Conservation (phyloP, 2,113 vertebrate species). For the Pteruthius melanotis region DNA sequence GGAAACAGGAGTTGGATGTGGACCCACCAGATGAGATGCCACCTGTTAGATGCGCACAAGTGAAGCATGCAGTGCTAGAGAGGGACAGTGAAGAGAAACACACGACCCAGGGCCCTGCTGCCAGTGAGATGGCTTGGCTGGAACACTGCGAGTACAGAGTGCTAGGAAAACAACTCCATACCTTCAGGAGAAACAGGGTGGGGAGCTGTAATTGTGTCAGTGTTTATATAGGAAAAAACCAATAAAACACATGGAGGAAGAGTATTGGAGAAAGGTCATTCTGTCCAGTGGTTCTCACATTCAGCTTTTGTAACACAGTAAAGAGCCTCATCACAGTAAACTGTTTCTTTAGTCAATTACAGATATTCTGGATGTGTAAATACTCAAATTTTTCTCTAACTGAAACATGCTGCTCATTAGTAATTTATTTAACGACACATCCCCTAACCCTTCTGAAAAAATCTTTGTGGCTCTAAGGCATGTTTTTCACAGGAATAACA, state of each 20-base stretch:
- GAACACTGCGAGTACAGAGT: not conserved
- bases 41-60: accelerated
- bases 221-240: not conserved
- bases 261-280: not conserved
- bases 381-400: not conserved
- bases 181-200: not conserved
- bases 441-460: not conserved
- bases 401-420: not conserved
- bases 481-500: not conserved
- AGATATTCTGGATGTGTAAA: not conserved
- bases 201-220: not conserved
- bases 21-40: not conserved
- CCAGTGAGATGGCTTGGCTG: not conserved
- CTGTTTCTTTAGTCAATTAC: not conserved
- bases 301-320: not conserved
- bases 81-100: not conserved
- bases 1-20: not conserved
- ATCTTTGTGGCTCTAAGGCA: not conserved
- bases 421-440: not conserved
- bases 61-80: not conserved
- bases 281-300: not conserved
- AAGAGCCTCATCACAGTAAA: not conserved
- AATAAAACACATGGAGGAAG: not conserved
- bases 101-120: accelerated
- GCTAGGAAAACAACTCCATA: not conserved